Evolutionary conservation across 1,140 invertebrate species (phyloP).

Genomic region (Ridgeia piscesae): DNA sequence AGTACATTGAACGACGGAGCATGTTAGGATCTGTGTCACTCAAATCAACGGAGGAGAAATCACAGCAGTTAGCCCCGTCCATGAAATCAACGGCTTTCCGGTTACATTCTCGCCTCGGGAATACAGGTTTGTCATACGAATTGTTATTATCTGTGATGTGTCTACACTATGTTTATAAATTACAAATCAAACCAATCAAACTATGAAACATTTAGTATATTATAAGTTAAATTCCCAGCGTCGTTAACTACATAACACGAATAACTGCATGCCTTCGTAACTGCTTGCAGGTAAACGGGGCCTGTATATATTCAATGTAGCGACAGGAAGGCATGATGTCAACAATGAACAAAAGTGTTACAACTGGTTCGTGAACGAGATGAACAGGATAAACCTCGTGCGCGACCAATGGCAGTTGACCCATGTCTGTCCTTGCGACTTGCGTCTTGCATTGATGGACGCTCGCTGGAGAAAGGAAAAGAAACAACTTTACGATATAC

Average conservation of each 20-base stretch:
- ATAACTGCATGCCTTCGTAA: no score
- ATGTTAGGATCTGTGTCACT: not conserved
- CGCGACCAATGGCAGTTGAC: not conserved
- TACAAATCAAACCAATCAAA: no score
- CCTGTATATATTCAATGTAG: not conserved
- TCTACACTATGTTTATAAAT: not conserved
- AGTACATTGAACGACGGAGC: not conserved
- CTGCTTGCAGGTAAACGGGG: not conserved
- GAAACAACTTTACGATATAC: no score
- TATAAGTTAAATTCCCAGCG: not conserved
- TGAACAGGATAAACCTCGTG: not conserved
- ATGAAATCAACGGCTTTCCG: not conserved
- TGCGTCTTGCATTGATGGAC: not conserved
- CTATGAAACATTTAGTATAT: no score
- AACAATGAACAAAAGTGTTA: not conserved
- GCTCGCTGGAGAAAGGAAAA: not conserved
- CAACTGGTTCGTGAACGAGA: not conserved
- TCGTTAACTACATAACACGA: not conserved
- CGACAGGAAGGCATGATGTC: not conserved
- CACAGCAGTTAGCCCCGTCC: not conserved
- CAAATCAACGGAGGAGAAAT: not conserved
- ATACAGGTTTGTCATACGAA: not conserved
- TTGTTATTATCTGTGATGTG: not conserved
- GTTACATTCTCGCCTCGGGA: not conserved
- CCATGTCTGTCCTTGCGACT: not conserved